Percentiles rank a stretch among this genome's conserved stretches.
Conservation (phyloP, 2,888 invertebrate genomes). For the Pyrrhosoma nymphula region DNA sequence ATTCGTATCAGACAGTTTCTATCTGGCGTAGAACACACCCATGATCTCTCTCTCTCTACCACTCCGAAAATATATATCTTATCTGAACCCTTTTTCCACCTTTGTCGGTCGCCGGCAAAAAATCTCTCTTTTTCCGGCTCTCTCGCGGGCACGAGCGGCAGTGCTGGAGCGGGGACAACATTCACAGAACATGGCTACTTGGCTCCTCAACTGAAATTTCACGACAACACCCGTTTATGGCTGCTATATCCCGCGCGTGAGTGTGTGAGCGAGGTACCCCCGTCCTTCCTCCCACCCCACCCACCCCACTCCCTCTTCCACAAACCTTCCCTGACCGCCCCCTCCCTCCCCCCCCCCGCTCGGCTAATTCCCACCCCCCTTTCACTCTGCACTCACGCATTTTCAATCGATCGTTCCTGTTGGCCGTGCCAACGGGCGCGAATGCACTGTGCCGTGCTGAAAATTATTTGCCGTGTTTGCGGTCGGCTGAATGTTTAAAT, state of each 20-base stretch:
- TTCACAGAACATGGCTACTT: conserved; percentile 31
- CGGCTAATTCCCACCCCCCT: neutral
- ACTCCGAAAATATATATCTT: neutral
- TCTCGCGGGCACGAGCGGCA: neutral
- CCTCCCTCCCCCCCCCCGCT: neutral
- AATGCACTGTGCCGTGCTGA: conserved; percentile 39
- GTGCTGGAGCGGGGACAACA: neutral
- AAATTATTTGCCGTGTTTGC: conserved; percentile 36
- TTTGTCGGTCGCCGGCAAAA: neutral
- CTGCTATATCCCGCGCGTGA: neutral
- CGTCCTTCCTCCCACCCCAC: neutral
- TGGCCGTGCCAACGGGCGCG: conserved; percentile 11
- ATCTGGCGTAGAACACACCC: neutral
- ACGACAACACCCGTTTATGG: conserved; percentile 36
- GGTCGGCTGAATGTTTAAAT: conserved; percentile 32
- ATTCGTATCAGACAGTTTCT: neutral
- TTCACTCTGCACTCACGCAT: neutral
- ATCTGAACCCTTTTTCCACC: neutral
- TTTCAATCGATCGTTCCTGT: conserved; percentile 19
- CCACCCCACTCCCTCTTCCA: neutral
- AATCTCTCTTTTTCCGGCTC: neutral
- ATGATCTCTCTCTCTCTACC: neutral
- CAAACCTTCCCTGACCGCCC: neutral
- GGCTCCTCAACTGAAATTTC: conserved; percentile 32
- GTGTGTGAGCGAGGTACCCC: too few relatives aligned